These are phyloP conservation scores for Coleophora flavipennella DNA, from an alignment of 2,888 invertebrate species.

Conservation along the genomic window DNA sequence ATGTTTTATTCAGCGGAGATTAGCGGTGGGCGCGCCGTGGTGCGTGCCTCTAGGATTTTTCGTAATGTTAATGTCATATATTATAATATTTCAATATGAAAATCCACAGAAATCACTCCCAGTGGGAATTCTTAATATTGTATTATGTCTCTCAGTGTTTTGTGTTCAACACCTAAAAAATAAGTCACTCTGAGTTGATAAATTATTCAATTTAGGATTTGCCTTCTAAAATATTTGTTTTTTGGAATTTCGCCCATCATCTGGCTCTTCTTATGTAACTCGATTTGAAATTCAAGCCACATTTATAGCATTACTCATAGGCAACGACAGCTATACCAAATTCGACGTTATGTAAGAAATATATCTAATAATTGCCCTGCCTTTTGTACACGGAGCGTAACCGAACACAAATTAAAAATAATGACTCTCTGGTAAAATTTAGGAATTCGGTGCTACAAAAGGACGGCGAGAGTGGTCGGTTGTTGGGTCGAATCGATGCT, in stretches of 20 bases:
- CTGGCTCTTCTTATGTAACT: no score
- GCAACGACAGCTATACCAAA: conserved; percentile 11
- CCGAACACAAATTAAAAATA: conserved; percentile 48
- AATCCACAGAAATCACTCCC: conserved; percentile 24
- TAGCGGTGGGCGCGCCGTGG: conserved; percentile 39
- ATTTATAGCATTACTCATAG: background rate
- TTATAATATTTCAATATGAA: conserved; percentile 38
- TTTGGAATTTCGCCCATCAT: no score
- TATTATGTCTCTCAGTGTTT: background rate
- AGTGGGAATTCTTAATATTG: conserved; percentile 19
- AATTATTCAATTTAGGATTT: no score
- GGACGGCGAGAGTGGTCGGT: conserved; percentile 33
- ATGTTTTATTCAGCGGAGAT: conserved; percentile 69
- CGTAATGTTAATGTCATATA: conserved; percentile 40
- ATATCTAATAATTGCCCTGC: conserved; percentile 29
- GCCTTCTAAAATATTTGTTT: no score
- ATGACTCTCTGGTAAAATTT: conserved; percentile 46
- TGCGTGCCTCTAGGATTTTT: conserved; percentile 48
- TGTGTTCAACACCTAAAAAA: no score
- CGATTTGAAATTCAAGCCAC: background rate
- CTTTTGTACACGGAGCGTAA: conserved; percentile 30
- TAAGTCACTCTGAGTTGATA: no score
- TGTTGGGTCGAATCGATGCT: conserved; percentile 47
- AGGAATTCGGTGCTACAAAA: conserved; percentile 57
- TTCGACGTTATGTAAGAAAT: conserved; percentile 23